These are phyloP conservation scores for western clawed frog (Xenopus tropicalis) DNA, from an alignment of 2,113 vertebrate species.

Conservation along the genomic window DNA sequence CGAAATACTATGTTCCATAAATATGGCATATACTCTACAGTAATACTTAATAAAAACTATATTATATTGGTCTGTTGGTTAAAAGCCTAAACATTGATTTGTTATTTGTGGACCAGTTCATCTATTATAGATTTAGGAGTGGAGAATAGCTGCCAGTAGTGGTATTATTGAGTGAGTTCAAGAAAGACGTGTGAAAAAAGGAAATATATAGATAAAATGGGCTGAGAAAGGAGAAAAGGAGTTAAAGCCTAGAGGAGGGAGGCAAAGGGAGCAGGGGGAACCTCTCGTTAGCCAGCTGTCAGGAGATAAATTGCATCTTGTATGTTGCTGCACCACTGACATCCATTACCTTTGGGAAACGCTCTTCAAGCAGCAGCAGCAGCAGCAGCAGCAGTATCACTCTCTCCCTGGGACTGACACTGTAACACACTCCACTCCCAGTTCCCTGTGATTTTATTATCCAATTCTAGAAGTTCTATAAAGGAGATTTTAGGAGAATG, in stretches of 20 bases:
- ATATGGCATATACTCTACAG: too few relatives aligned
- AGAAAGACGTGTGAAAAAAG: background rate
- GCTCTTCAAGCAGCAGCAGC: slow-evolving; percentile 12
- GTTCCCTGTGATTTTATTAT: background rate
- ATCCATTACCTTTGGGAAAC: slow-evolving; percentile 27
- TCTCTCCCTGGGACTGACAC: slow-evolving; percentile 10
- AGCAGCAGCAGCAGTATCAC: background rate
- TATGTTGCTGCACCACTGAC: slow-evolving; percentile 19
- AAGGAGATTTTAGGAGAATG: too few relatives aligned
- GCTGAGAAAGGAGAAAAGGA: background rate
- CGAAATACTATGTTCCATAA: too few relatives aligned
- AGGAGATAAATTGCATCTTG: slow-evolving; percentile 35
- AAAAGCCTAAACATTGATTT: background rate
- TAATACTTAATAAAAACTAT: too few relatives aligned
- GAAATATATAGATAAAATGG: slow-evolving; percentile 7
- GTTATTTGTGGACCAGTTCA: background rate
- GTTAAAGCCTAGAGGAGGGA: slow-evolving; percentile 5
- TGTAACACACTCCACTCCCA: slow-evolving; percentile 6
- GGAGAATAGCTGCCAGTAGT: background rate
- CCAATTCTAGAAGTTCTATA: background rate
- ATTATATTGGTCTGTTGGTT: background rate
- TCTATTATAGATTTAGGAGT: background rate
- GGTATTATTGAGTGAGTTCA: background rate
- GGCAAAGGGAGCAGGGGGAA: slow-evolving; percentile 10
- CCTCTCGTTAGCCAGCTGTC: slow-evolving; percentile 35